Conservation (phyloP, 1,140 invertebrate genomes). For the Cepaea nemoralis region DNA sequence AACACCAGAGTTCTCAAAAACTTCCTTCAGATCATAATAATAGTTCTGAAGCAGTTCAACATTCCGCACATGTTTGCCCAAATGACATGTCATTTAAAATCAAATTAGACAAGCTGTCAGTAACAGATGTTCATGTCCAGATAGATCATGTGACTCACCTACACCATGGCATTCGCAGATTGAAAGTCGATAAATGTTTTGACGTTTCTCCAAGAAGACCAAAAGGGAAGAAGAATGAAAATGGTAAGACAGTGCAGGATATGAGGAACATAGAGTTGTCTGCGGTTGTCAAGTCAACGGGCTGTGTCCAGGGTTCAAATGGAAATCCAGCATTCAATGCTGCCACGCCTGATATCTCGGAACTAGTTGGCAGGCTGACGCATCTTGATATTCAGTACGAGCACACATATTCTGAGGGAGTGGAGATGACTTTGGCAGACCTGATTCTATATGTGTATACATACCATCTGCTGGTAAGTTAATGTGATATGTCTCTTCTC, state of each 20-base stretch:
- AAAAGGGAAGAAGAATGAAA: neutral
- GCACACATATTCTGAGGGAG: slow-evolving; percentile 87
- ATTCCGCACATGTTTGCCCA: neutral
- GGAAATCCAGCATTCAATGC: neutral
- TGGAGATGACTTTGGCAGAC: slow-evolving; percentile 86
- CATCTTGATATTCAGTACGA: slow-evolving; percentile 59
- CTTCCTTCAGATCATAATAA: slow-evolving; percentile 29
- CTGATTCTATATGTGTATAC: slow-evolving; percentile 84
- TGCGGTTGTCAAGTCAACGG: neutral
- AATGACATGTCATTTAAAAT: neutral
- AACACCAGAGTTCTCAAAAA: slow-evolving; percentile 39
- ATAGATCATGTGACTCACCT: slow-evolving; percentile 21
- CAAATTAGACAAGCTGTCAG: neutral
- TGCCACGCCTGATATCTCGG: slow-evolving; percentile 14
- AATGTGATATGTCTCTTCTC: neutral
- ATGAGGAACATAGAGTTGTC: too few species aligned
- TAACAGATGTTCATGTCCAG: neutral
- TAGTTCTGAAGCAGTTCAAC: neutral
- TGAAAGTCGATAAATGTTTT: slow-evolving; percentile 19
- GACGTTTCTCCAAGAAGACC: neutral
- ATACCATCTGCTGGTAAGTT: slow-evolving; percentile 76
- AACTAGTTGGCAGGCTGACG: slow-evolving; percentile 49
- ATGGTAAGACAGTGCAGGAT: neutral
- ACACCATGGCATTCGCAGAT: slow-evolving; percentile 20
- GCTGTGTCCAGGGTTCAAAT: neutral